Base-by-base conservation (phyloP, 2,888 invertebrate species). In the Temnothorax rugatulus region DNA sequence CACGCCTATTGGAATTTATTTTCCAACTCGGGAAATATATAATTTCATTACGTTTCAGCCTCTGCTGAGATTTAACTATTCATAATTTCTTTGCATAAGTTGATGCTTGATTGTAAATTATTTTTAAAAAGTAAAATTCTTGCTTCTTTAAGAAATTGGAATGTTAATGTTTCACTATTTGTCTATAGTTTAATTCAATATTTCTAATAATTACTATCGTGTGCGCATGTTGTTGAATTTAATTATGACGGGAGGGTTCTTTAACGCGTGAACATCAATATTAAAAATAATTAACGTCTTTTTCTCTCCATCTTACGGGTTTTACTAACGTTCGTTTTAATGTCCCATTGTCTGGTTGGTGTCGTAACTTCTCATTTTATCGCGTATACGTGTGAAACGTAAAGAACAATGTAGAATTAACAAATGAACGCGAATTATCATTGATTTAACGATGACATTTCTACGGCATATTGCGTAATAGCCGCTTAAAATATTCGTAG, bases 371-470 rank as follows among this genome's bases (percentile, higher is more conserved):
- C 18, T 73, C 44, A 21, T 41, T 73, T 71, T 59, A 81, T 81
- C 38, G 73, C 25, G 18, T 73, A 68, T 66, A 79, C 38, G 47
- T 73, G 59, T 38, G 59, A 47, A n/a, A 47, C 21, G 21, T 47
- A 81, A 81, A 81, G 73, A 81, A 73, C 47, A 47, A 71, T 73
- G 59, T n/a, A 59, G 34, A 73, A 59, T 81, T 81, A 81, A 71
- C 59, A 59, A 47, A 15, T 54, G n/a, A 54, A 77, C 41, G 54
- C 59, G 25, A 81, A 81, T 81, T 59, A 81, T 13, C 47, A 73
- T 71, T 59, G 73, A 34, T 50, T 81, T 71, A 81, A 73, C 47
- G 73, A 73, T 81, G 59, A 71, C 18, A 73, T 73, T 59, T 73
- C 34, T 50, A 59, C 18, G 57, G 34, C 11, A 38, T 81, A 81